Base-by-base conservation (phyloP, 2,113 vertebrate species). In the Alligator sinensis region DNA sequence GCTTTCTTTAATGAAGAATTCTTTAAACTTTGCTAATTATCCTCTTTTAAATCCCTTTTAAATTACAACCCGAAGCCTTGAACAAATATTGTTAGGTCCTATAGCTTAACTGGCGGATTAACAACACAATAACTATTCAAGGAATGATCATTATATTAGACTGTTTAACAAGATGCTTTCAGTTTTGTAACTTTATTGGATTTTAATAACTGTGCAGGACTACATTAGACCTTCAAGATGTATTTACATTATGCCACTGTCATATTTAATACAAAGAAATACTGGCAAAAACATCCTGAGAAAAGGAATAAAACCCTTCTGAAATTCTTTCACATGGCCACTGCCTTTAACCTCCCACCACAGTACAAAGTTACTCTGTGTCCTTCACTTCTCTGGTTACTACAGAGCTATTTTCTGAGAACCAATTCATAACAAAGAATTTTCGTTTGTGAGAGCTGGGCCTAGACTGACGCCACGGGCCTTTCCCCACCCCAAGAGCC, bases 331-430 rank as follows among this genome's bases (percentile, higher is more conserved):
- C 98, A 98, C 98, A 97, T 97, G 97, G 96, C 94, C 96, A 91
- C 95, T 98, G 98, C 97, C 97, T 97, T 98, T 97, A 98, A 98
- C 98, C 97, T 97, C 97, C 96, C 95, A 97, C 94, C 97, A 97
- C 92, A 97, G 96, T 97, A 98, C 98, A 98, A 98, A 98, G 98
- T 98, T 98, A 98, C 98, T 98, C 98, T 98, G 97, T 98, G 97
- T 98, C 98, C 98, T 98, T 97, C 97, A 80, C 97, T 97, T 98
- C 98, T 98, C 98, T 98, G 97, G 98, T 98, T 98, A 98, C 98
- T 98, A 98, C 98, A 97, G 97, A 98, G 98, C 97, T 97, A 97
- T 98, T 98, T 98, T 98, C 98, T 98, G 97, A 98, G 98, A 98
- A 97, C 97, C 95, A 87, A 98, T 98, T 98, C 98, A 98, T 98